phyloP scores from a whole-genome alignment of 1,140 invertebrate genomes.

The Lordiphosa stackelbergi region DNA sequence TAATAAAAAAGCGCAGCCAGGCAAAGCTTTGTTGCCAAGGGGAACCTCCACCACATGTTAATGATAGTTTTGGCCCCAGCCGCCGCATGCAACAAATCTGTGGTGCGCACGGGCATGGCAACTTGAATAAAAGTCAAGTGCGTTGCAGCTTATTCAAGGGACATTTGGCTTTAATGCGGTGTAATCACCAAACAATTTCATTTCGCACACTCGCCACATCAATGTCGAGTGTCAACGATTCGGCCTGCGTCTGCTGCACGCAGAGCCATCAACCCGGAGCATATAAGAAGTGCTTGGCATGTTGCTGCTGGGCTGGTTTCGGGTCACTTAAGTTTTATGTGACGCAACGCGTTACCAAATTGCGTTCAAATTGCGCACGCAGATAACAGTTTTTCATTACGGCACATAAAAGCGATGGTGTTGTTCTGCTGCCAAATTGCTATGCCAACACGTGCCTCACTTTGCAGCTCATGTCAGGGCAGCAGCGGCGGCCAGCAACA shows the following conservation, averaged over 20 bases:
- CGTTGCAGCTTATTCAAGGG: conserved; percentile 47
- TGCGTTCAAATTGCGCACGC: conserved; percentile 73
- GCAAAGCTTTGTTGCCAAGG: conserved; percentile 25
- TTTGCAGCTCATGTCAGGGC: conserved; percentile 61
- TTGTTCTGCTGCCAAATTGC: conserved; percentile 49
- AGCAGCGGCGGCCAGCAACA: conserved; percentile 43
- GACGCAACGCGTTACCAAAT: conserved; percentile 72
- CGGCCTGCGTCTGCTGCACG: conserved; percentile 39
- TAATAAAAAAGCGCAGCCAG: conserved; percentile 53
- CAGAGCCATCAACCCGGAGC: conserved; percentile 47
- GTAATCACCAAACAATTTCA: conserved; percentile 73
- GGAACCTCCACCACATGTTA: conserved; percentile 47
- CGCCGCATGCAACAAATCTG: conserved; percentile 66
- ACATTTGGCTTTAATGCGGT: conserved; percentile 71
- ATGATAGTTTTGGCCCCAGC: conserved; percentile 50
- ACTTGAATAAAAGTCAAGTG: conserved; percentile 69
- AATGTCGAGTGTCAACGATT: conserved; percentile 62
- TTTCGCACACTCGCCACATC: conserved; percentile 43
- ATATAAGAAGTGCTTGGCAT: conserved; percentile 20
- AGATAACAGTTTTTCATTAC: conserved; percentile 75
- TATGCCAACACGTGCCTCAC: conserved; percentile 71
- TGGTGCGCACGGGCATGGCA: conserved; percentile 9
- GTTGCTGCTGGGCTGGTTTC: conserved; percentile 42
- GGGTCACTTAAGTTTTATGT: conserved; percentile 75
- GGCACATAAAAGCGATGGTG: conserved; percentile 65